Conservation (phyloP, 2,113 vertebrate species). For the Oncorhynchus keta region DNA sequence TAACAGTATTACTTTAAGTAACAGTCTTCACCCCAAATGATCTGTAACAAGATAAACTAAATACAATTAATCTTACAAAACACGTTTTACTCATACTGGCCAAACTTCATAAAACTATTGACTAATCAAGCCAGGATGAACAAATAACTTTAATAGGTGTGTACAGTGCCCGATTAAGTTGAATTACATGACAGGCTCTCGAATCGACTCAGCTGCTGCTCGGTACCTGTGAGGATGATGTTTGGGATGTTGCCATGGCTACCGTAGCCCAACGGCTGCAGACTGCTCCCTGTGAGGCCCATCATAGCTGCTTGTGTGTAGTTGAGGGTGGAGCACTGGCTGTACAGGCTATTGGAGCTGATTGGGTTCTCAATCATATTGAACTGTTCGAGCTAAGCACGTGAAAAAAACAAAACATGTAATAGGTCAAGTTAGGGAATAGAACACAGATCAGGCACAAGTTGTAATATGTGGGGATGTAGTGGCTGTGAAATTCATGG, state of each 20-base stretch:
- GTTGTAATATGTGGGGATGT: too few relatives aligned
- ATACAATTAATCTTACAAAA: background rate
- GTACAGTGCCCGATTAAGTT: background rate
- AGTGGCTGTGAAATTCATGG: too few relatives aligned
- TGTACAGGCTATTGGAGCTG: constrained; percentile 90
- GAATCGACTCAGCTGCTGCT: background rate
- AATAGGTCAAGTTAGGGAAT: too few relatives aligned
- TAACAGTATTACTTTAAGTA: background rate
- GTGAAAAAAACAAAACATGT: too few relatives aligned
- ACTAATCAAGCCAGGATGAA: background rate
- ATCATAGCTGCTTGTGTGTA: constrained; percentile 98
- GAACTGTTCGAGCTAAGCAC: constrained; percentile 91
- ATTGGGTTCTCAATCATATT: constrained; percentile 96
- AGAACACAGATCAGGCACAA: too few relatives aligned
- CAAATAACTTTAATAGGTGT: background rate
- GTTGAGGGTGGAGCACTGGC: constrained; percentile 92
- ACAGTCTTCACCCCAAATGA: background rate
- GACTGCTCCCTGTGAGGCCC: constrained; percentile 90
- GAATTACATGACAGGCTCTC: background rate
- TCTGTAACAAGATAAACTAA: background rate
- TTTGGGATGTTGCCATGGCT: constrained; percentile 95
- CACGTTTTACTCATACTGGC: background rate
- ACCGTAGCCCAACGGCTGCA: constrained; percentile 88
- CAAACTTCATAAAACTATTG: too few relatives aligned
- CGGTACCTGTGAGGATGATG: constrained; percentile 95